phyloP scores from a whole-genome alignment of 1,140 invertebrate genomes.

The Drosophila baimaii region DNA sequence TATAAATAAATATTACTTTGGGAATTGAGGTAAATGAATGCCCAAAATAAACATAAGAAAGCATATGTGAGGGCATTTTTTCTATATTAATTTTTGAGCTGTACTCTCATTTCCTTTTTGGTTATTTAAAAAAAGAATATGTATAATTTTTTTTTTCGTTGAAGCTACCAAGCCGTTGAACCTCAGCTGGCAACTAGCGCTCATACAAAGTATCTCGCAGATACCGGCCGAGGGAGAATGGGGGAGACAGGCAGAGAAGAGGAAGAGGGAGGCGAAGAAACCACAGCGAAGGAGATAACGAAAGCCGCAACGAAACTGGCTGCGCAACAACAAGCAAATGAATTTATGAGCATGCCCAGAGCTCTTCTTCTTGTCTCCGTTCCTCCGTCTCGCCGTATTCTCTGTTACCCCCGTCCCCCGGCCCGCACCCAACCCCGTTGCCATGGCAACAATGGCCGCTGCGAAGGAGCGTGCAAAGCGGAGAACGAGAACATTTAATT shows the following conservation, averaged over 20 bases:
- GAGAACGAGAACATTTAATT: conserved; percentile 75
- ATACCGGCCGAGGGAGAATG: conserved; percentile 7
- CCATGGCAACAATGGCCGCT: conserved; percentile 77
- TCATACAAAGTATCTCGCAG: conserved; percentile 54
- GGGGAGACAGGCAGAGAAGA: background rate
- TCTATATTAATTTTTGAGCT: conserved; percentile 11
- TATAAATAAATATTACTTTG: background rate
- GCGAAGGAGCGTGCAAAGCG: conserved; percentile 73
- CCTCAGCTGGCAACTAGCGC: conserved; percentile 48
- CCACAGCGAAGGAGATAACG: conserved; percentile 61
- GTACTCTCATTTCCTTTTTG: background rate
- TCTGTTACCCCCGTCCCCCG: background rate
- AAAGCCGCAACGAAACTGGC: conserved; percentile 63
- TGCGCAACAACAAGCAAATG: conserved; percentile 65
- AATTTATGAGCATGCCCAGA: conserved; percentile 75
- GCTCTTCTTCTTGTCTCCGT: conserved; percentile 1
- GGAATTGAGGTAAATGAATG: background rate
- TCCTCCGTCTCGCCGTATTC: conserved; percentile 1
- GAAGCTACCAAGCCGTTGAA: conserved; percentile 52
- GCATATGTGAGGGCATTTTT: background rate
- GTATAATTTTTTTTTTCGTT: background rate
- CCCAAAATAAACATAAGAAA: conserved; percentile 2
- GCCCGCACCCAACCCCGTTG: conserved; percentile 49
- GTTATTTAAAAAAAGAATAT: background rate
- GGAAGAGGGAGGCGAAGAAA: conserved; percentile 4